These are phyloP conservation scores for Hormiphora californensis DNA, from an alignment of 37 sponge, comb jelly and placozoan species.

Conservation along the genomic window DNA sequence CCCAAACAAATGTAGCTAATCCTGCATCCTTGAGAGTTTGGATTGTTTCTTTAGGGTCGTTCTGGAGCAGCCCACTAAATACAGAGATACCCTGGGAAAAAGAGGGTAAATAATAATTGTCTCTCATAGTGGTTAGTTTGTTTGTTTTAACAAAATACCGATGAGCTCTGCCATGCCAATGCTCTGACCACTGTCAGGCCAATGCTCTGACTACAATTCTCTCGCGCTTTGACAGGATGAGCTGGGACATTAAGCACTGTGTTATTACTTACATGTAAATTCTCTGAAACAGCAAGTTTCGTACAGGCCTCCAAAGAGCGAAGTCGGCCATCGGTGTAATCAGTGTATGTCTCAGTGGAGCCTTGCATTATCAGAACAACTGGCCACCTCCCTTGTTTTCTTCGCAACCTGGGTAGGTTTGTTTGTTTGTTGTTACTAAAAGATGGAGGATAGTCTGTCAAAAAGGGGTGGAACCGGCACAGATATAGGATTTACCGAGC, in stretches of 20 bases:
- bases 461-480: no score
- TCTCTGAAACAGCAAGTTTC: not conserved
- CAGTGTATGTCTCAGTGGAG: slow-evolving; percentile 6
- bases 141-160: no score
- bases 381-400: slow-evolving; percentile 35
- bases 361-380: not conserved
- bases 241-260: not conserved
- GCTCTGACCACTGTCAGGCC: no score
- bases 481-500: no score
- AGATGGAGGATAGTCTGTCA: no score
- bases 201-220: no score
- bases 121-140: no score
- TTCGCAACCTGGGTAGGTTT: not conserved
- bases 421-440: no score
- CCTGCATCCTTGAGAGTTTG: not conserved
- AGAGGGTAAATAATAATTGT: no score
- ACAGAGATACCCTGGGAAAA: slow-evolving; percentile 1
- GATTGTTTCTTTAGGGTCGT: not conserved
- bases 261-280: slow-evolving; percentile 16
- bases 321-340: not conserved
- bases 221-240: no score
- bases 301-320: not conserved
- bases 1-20: slow-evolving; percentile 17
- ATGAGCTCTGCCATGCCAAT: no score
- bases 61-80: not conserved